Conservation (phyloP, 2,113 vertebrate genomes). For the Struthidea cinerea region DNA sequence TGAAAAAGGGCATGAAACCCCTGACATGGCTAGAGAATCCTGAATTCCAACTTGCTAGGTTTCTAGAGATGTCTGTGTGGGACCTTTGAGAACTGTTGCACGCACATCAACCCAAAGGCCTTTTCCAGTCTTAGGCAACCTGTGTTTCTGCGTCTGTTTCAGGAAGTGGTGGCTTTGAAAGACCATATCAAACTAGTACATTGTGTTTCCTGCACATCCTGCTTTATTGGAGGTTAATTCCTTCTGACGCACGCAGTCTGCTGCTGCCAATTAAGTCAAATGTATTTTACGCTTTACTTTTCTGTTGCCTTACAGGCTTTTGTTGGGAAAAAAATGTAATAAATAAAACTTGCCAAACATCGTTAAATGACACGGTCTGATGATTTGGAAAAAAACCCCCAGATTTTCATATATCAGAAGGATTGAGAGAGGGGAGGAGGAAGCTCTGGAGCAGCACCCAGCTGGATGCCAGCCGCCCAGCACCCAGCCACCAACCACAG, state of each 20-base stretch:
- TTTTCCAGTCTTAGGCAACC: conserved; percentile 2
- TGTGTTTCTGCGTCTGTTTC: background rate
- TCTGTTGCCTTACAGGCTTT: conserved; percentile 27
- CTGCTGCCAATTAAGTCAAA: conserved; percentile 30
- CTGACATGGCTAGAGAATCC: background rate
- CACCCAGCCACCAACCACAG: background rate
- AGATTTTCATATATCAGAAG: conserved; percentile 3
- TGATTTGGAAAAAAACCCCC: background rate
- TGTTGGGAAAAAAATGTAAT: conserved; percentile 26
- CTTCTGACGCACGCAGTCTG: conserved; percentile 33
- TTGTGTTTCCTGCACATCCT: conserved; percentile 60
- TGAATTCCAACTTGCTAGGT: background rate
- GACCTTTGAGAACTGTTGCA: background rate
- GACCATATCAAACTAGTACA: conserved; percentile 45
- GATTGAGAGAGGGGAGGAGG: background rate
- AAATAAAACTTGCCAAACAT: conserved; percentile 29
- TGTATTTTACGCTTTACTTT: conserved; percentile 29
- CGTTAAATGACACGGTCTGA: conserved; percentile 13
- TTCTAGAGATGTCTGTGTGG: background rate
- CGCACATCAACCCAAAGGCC: conserved; percentile 1
- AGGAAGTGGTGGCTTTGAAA: conserved; percentile 58
- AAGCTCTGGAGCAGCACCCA: background rate
- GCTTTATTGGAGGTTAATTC: conserved; percentile 18
- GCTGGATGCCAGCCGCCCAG: background rate
- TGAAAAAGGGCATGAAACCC: background rate